Conservation (phyloP, 2,888 invertebrate genomes). For the Tridacna crocea region DNA sequence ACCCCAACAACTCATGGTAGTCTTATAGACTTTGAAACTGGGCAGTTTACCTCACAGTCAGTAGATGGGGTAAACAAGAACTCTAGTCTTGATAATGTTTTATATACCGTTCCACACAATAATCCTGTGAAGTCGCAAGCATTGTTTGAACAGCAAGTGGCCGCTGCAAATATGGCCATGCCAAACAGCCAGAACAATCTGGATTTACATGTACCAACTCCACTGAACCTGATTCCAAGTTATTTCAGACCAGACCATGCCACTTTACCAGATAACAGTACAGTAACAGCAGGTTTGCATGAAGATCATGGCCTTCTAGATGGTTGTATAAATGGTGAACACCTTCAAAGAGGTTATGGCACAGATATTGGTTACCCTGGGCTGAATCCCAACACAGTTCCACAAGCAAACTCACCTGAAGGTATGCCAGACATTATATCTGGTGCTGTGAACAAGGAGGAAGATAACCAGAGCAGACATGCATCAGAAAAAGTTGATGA, state of each 20-base stretch:
- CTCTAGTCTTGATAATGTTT: background rate
- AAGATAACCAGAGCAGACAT: slow-evolving; percentile 10
- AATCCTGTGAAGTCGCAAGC: background rate
- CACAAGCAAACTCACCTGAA: background rate
- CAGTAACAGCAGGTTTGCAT: background rate
- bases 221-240: slow-evolving; percentile 28
- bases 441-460: slow-evolving; percentile 7
- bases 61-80: background rate
- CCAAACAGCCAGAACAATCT: background rate
- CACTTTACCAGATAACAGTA: slow-evolving; percentile 1
- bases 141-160: slow-evolving; percentile 8
- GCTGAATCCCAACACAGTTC: slow-evolving; percentile 1
- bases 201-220: slow-evolving; percentile 1
- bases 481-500: slow-evolving; percentile 84
- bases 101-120: background rate
- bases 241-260: slow-evolving; percentile 18
- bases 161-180: background rate
- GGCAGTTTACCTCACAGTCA: background rate
- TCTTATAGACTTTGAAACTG: slow-evolving; percentile 7
- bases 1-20: background rate
- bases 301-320: slow-evolving; percentile 50
- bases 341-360: background rate
- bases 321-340: slow-evolving; percentile 26
- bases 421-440: slow-evolving; percentile 40
- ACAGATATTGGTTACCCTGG: slow-evolving; percentile 13